Evolutionary conservation across 2,113 vertebrate species (phyloP).

Genomic region (Lycocorax pyrrhopterus): DNA sequence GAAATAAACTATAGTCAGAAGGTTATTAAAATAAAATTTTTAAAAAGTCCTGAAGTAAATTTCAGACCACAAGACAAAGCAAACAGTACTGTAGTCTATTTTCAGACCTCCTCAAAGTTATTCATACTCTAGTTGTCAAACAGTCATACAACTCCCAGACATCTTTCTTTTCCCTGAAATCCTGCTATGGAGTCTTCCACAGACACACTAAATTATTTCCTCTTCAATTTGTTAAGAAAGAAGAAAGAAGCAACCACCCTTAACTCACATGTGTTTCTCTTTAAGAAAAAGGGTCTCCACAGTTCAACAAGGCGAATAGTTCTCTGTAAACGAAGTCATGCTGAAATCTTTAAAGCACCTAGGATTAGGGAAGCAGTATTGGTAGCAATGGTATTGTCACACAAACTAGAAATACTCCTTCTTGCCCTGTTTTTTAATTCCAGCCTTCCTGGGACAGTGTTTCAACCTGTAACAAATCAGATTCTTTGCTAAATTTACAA

Average conservation of each 20-base stretch:
- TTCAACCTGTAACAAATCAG: neutral
- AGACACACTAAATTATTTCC: neutral
- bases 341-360: neutral
- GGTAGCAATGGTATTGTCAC: neutral
- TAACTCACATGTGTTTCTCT: neutral
- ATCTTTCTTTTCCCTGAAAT: neutral
- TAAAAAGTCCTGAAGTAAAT: neutral
- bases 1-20: constrained; percentile 1
- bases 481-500: neutral
- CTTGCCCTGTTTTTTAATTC: neutral
- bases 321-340: neutral
- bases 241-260: neutral
- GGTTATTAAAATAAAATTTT: constrained; percentile 7
- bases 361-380: neutral
- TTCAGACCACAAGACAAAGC: constrained; percentile 19
- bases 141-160: neutral
- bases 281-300: neutral
- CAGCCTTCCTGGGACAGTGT: neutral
- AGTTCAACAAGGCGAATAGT: neutral
- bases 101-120: constrained; percentile 1
- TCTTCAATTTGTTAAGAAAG: neutral
- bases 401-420: neutral
- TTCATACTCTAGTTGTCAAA: neutral
- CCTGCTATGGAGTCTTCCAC: neutral
- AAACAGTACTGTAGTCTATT: neutral